These are phyloP conservation scores for Acanthosepion pharaonis DNA, from an alignment of 2,888 invertebrate species.

Conservation along the genomic window DNA sequence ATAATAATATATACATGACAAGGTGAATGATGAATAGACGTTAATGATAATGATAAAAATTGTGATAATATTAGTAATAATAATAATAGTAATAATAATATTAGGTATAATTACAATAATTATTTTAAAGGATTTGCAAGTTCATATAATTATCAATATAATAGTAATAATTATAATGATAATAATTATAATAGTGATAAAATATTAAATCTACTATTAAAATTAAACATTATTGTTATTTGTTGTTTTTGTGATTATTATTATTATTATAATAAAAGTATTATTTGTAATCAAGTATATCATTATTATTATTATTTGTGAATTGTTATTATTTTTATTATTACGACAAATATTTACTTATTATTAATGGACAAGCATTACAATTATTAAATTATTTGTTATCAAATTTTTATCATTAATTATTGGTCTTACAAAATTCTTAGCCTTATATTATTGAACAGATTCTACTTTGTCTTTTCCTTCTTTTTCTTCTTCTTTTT, in stretches of 20 bases:
- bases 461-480: too few species aligned
- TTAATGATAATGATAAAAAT: not conserved
- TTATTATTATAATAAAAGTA: too few species aligned
- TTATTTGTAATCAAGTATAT: too few species aligned
- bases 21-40: not conserved
- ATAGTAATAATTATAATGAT: constrained; percentile 35
- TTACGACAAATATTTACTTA: not conserved
- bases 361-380: not conserved
- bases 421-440: too few species aligned
- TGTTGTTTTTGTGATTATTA: too few species aligned
- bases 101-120: not conserved
- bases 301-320: too few species aligned
- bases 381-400: too few species aligned
- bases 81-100: constrained; percentile 1
- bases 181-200: constrained; percentile 8
- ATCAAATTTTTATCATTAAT: too few species aligned
- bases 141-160: not conserved
- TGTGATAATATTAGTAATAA: not conserved
- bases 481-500: too few species aligned
- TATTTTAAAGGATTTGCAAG: not conserved
- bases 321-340: not conserved
- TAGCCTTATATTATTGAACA: too few species aligned
- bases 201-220: too few species aligned
- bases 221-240: too few species aligned
- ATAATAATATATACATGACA: not conserved